phyloP scores from a whole-genome alignment of 2,113 vertebrate species.

The Thalassoma bifasciatum region DNA sequence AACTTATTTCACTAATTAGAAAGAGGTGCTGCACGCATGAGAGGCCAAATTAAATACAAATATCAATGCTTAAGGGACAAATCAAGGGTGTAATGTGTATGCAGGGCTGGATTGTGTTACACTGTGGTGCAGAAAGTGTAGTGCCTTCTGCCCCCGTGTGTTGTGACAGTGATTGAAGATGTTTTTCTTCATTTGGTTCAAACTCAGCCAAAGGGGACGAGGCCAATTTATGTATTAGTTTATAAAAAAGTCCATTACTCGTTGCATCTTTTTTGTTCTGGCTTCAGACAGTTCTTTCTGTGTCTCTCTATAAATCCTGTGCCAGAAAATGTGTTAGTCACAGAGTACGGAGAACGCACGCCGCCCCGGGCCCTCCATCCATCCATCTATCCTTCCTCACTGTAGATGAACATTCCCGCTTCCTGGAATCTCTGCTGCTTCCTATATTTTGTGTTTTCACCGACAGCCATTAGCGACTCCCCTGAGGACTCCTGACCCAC shows the following conservation, averaged over 20 bases:
- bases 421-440: slow-evolving; percentile 77
- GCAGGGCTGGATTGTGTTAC: slow-evolving; percentile 9
- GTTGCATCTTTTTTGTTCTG: not conserved
- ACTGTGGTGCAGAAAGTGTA: not conserved
- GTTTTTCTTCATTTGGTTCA: slow-evolving; percentile 50
- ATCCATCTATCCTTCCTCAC: slow-evolving; percentile 44
- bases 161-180: slow-evolving; percentile 57
- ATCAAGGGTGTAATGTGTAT: slow-evolving; percentile 27
- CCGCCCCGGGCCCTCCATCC: slow-evolving; percentile 51
- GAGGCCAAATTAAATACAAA: slow-evolving; percentile 66
- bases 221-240: slow-evolving; percentile 25
- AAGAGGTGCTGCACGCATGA: slow-evolving; percentile 44
- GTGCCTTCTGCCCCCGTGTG: slow-evolving; percentile 2
- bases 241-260: slow-evolving; percentile 1
- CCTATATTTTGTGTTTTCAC: slow-evolving; percentile 77
- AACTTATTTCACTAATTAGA: slow-evolving; percentile 71
- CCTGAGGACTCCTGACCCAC: slow-evolving; percentile 71
- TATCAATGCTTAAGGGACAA: slow-evolving; percentile 46
- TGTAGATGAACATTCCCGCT: slow-evolving; percentile 68
- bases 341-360: slow-evolving; percentile 62
- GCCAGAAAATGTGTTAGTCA: slow-evolving; percentile 56
- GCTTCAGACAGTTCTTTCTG: slow-evolving; percentile 7
- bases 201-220: slow-evolving; percentile 36
- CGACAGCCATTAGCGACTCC: slow-evolving; percentile 76
- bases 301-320: slow-evolving; percentile 12